Evolutionary conservation across 2,113 vertebrate species (phyloP).

Genomic region (Microcebus jonahi): DNA sequence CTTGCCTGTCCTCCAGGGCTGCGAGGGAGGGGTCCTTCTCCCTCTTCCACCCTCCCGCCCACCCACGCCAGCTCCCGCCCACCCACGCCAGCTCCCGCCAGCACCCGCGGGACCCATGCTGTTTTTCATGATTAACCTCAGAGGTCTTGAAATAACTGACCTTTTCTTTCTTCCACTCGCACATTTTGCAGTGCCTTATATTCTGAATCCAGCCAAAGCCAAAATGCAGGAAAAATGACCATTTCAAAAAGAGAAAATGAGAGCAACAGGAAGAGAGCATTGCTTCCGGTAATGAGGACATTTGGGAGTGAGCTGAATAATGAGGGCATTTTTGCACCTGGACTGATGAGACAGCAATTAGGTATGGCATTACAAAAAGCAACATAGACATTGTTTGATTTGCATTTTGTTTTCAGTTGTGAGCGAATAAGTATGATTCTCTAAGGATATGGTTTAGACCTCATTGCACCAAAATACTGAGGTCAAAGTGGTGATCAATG

Average conservation of each 20-base stretch:
- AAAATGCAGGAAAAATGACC: neutral
- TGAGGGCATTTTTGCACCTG: neutral
- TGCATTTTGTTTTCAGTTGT: constrained; percentile 33
- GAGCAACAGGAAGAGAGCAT: neutral
- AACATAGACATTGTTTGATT: constrained; percentile 20
- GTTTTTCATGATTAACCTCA: constrained; percentile 31
- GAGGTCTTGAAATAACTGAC: constrained; percentile 19
- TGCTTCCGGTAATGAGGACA: neutral
- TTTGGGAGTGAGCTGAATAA: neutral
- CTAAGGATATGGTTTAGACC: neutral
- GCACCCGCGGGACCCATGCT: neutral
- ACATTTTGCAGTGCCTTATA: neutral
- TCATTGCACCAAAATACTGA: constrained; percentile 2
- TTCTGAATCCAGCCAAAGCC: constrained; percentile 19
- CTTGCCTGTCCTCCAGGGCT: neutral
- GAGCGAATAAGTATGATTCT: neutral
- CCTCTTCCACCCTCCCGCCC: neutral
- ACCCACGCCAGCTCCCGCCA: neutral
- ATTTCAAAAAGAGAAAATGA: constrained; percentile 55
- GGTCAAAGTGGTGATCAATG: neutral
- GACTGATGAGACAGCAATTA: neutral
- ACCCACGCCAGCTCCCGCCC: neutral
- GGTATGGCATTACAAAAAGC: neutral
- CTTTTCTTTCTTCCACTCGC: neutral
- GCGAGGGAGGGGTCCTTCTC: no score